Conservation (phyloP, 2,888 invertebrate species). For the Torymus aiolomorphi region DNA sequence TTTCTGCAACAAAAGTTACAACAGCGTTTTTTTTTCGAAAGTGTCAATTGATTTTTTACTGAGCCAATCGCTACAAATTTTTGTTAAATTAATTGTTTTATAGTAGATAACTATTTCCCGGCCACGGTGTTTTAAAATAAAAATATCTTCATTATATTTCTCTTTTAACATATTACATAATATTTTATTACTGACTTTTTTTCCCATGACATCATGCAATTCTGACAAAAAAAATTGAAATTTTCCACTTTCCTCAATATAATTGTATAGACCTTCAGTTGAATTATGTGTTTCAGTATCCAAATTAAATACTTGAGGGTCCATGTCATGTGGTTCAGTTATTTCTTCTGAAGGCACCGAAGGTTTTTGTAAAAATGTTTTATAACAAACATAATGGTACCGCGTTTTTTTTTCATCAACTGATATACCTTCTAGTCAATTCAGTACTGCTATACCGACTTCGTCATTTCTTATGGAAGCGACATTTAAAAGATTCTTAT, state of each 20-base stretch:
- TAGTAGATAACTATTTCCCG: no score
- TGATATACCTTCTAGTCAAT: neutral
- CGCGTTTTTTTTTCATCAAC: neutral
- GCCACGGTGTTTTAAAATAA: no score
- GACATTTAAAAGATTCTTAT: no score
- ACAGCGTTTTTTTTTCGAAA: slow-evolving; percentile 22
- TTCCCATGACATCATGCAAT: slow-evolving; percentile 4
- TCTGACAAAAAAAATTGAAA: slow-evolving; percentile 14
- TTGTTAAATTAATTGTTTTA: no score
- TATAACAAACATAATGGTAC: slow-evolving; percentile 2
- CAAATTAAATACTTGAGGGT: no score
- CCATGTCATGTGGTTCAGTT: no score
- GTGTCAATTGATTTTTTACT: slow-evolving; percentile 31
- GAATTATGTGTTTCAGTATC: no score
- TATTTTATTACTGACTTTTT: neutral
- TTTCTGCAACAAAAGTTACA: slow-evolving; percentile 30
- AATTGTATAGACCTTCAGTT: no score
- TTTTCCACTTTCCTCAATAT: slow-evolving; percentile 13
- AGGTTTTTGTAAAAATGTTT: neutral
- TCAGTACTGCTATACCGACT: neutral
- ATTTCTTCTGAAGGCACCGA: neutral
- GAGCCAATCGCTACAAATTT: slow-evolving; percentile 28
- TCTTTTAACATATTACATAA: no score
- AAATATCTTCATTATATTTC: no score
- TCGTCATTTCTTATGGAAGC: slow-evolving; percentile 2